These are phyloP conservation scores for Clanis bilineata DNA, from an alignment of 2,888 invertebrate species.

Conservation along the genomic window DNA sequence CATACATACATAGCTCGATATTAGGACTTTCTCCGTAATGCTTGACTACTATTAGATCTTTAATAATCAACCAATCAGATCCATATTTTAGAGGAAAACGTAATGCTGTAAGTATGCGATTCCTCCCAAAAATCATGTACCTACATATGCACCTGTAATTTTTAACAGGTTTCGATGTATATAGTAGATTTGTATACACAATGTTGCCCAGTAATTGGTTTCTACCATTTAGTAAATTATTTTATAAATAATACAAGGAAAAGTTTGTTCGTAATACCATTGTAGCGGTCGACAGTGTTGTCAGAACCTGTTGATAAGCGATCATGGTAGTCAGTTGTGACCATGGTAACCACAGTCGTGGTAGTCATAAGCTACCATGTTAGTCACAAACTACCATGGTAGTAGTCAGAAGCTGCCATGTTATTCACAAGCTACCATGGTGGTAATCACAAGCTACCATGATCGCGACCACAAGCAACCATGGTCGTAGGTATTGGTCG, in stretches of 20 bases:
- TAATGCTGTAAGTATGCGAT: not conserved
- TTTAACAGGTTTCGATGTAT: no score
- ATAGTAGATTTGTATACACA: not conserved
- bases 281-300: constrained; percentile 58
- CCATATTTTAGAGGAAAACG: not conserved
- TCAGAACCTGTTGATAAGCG: constrained; percentile 40
- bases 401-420: not conserved
- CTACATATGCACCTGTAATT: not conserved
- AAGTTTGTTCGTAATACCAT: constrained; percentile 33
- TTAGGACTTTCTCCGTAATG: not conserved
- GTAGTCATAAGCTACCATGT: no score
- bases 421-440: not conserved
- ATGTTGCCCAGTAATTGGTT: not conserved
- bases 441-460: constrained; percentile 21
- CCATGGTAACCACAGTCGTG: constrained; percentile 27
- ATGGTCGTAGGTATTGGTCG: constrained; percentile 34
- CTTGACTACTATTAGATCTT: not conserved
- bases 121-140: not conserved
- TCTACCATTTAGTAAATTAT: constrained; percentile 24
- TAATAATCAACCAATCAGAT: not conserved
- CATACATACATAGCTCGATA: not conserved
- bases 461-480: constrained; percentile 31
- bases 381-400: no score
- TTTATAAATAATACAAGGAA: constrained; percentile 7
- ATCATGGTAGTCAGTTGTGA: not conserved